Base-by-base conservation (phyloP, 2,888 invertebrate species). In the Dasypogon diadema region DNA sequence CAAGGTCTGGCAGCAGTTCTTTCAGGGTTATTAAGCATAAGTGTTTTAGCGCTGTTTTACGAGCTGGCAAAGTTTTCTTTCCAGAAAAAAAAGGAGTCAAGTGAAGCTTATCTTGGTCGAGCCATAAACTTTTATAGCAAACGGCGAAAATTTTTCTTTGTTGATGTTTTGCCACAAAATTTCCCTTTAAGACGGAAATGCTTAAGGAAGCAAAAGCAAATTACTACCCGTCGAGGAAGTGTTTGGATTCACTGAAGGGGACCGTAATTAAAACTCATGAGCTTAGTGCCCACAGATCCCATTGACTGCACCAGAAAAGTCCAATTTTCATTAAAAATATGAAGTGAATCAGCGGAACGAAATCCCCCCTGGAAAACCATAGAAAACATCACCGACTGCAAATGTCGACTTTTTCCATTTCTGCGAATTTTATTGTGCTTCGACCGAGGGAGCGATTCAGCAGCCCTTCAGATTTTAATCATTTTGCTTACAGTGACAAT, bases 401-500 rank as follows among this genome's bases (percentile, higher is more conserved):
- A 48, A 65, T 60, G 37, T 60, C 21, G 21, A 37, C 12, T 37
- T 60, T 58, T 58, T 58, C 30, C 58, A 30, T 30, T 60, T 42
- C 42, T 37, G 42, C 22, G 46, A 48, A 46, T 65, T 65, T 48
- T 22, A 65, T 65, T 65, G 65, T 37, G n/a, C 65, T 60, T 60
- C 60, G 60, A 60, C 60, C 37, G n/a, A 37, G 60, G 60, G 58
- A 22, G 34, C 24, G 58, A 30, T 30, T 30, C 30, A 30, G 65
- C 24, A 65, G 65, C 65, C 65, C 65, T 65, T 65, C 65, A 65
- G 46, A 65, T 70, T 51, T 42, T 76, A 74, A 76, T 74, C 74
- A 70, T 46, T 46, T 56, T 76, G 76, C 76, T 76, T 76, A 76
- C 76, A 34, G 54, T 76, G 74, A 76, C 76, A 74, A 68, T 76